These are phyloP conservation scores for Drosophila hamatofila DNA, from an alignment of 2,888 invertebrate genomes.

Conservation along the genomic window DNA sequence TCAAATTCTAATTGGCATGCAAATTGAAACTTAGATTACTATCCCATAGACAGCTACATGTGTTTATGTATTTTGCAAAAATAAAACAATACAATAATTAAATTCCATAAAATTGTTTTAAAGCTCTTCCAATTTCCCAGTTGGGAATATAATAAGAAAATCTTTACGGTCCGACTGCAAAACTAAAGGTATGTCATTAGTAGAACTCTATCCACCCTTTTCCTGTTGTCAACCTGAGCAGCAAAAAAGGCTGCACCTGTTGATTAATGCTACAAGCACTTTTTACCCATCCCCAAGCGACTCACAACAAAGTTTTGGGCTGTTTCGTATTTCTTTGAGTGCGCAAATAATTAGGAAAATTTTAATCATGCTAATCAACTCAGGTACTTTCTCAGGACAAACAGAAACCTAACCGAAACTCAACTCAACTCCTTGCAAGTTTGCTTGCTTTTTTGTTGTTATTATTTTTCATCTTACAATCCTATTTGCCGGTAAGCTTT, in stretches of 20 bases:
- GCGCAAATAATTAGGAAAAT: conserved; percentile 59
- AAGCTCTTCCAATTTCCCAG: neutral
- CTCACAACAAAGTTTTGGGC: conserved; percentile 29
- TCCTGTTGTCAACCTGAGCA: conserved; percentile 7
- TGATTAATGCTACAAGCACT: conserved; percentile 46
- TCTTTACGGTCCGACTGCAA: neutral
- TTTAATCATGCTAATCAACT: conserved; percentile 68
- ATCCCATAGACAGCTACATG: conserved; percentile 15
- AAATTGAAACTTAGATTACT: conserved; percentile 43
- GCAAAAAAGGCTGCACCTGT: conserved; percentile 40
- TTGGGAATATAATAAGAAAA: neutral
- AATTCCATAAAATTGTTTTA: neutral
- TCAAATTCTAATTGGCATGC: conserved; percentile 55
- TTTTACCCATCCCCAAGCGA: conserved; percentile 7
- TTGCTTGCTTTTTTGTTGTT: neutral
- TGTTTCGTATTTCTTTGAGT: conserved; percentile 34
- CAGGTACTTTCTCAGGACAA: conserved; percentile 11
- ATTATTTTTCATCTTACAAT: conserved; percentile 20
- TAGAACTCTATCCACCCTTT: neutral
- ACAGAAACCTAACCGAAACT: neutral
- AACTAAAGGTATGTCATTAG: conserved; percentile 15
- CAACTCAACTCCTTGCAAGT: conserved; percentile 1
- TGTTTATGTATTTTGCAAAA: conserved; percentile 19
- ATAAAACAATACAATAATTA: conserved; percentile 26
- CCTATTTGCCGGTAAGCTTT: conserved; percentile 44